Evolutionary conservation across 2,888 invertebrate genomes (phyloP).

Genomic region (Ametastegia equiseti): DNA sequence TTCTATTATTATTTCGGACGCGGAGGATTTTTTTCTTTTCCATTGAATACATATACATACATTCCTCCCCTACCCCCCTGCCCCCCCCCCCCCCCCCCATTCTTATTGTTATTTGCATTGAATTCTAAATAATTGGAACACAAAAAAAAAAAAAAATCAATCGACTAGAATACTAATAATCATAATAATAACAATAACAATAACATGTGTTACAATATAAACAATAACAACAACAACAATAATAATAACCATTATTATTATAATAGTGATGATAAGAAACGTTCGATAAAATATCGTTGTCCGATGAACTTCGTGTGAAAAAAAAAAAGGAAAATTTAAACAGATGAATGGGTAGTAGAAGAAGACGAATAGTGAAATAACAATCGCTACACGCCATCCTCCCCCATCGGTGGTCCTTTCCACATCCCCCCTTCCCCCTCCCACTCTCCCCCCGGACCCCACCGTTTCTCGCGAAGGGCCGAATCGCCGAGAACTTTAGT

Average conservation of each 20-base stretch:
- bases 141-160: background rate
- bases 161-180: background rate
- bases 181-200: background rate
- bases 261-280: background rate
- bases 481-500: background rate
- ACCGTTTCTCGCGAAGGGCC: background rate
- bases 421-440: too few relatives aligned
- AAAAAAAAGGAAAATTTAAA: background rate
- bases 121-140: too few relatives aligned
- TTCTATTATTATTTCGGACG: slow-evolving; percentile 37
- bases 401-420: too few relatives aligned
- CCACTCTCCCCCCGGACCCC: too few relatives aligned
- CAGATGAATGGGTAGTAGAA: background rate
- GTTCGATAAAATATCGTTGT: background rate
- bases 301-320: background rate
- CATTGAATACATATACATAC: background rate
- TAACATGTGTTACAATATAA: background rate
- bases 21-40: background rate
- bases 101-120: too few relatives aligned
- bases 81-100: too few relatives aligned
- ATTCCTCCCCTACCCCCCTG: too few relatives aligned
- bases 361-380: background rate
- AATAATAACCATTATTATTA: background rate
- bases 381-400: background rate
- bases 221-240: background rate